Evolutionary conservation across 2,113 vertebrate genomes (phyloP).

Genomic region (Pleuronectes platessa): DNA sequence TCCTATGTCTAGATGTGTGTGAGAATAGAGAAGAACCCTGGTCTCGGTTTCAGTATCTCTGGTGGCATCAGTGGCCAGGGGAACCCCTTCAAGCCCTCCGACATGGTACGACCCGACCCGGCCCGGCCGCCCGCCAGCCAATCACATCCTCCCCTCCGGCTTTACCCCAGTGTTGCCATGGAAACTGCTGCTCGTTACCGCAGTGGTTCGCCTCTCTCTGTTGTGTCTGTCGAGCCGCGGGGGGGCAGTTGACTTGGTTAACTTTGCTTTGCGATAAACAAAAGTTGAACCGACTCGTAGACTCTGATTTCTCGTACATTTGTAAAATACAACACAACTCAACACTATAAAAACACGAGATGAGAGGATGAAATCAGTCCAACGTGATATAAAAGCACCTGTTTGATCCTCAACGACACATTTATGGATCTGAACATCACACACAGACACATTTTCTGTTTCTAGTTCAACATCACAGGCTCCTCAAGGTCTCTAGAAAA

Average conservation of each 20-base stretch:
- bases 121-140: constrained; percentile 61
- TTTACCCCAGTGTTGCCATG: constrained; percentile 79
- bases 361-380: background rate
- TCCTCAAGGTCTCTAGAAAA: too few relatives aligned
- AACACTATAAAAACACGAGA: background rate
- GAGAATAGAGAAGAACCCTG: constrained; percentile 99
- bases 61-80: constrained; percentile 99
- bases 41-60: constrained; percentile 99
- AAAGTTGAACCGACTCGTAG: background rate
- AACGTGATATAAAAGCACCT: too few relatives aligned
- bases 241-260: constrained; percentile 58
- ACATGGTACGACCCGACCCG: constrained; percentile 90
- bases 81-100: constrained; percentile 99
- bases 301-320: too few relatives aligned
- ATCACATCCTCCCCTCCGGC: constrained; percentile 54
- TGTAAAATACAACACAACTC: too few relatives aligned
- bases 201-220: constrained; percentile 56
- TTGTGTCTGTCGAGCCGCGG: constrained; percentile 44
- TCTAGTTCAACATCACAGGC: too few relatives aligned
- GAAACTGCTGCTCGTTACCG: constrained; percentile 77
- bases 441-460: too few relatives aligned
- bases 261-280: too few relatives aligned
- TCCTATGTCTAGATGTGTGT: constrained; percentile 89
- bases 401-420: too few relatives aligned
- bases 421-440: too few relatives aligned